A percentile compares a stretch with the other conserved stretches of the same genome.
Conservation (phyloP, 2,888 invertebrate genomes). For the Drosophila paranaensis region DNA sequence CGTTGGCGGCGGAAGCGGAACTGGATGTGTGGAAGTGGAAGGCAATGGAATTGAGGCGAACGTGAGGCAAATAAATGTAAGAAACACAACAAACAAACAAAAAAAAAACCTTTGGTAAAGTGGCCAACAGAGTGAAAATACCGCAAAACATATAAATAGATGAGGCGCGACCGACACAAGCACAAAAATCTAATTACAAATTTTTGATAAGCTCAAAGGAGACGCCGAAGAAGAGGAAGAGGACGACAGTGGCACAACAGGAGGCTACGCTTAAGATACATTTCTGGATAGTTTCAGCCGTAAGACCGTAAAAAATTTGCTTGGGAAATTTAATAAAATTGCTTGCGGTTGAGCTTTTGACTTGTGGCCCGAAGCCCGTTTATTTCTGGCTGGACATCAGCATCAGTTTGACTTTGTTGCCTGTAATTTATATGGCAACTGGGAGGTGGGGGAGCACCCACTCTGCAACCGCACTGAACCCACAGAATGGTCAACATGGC, state of each 20-base stretch:
- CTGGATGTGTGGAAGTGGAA: constrained; percentile 10
- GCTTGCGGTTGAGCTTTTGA: constrained; percentile 76
- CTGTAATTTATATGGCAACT: constrained; percentile 61
- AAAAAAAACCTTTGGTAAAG: constrained; percentile 27
- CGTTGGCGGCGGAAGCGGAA: constrained; percentile 36
- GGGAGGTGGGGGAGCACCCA: neutral
- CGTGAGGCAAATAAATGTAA: constrained; percentile 56
- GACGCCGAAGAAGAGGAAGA: neutral
- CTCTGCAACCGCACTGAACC: constrained; percentile 48
- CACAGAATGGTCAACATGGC: constrained; percentile 76
- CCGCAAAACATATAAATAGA: constrained; percentile 54
- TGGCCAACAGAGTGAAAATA: constrained; percentile 32
- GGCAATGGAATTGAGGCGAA: constrained; percentile 24
- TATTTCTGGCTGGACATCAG: constrained; percentile 39
- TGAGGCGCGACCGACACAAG: constrained; percentile 48
- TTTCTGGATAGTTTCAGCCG: constrained; percentile 56
- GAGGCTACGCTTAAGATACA: constrained; percentile 30
- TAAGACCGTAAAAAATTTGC: constrained; percentile 33
- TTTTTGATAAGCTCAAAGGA: constrained; percentile 67
- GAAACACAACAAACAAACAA: neutral
- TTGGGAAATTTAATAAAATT: constrained; percentile 72
- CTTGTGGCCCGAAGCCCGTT: constrained; percentile 53
- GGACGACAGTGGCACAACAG: neutral
- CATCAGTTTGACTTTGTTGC: constrained; percentile 62
- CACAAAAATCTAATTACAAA: constrained; percentile 70